Evolutionary conservation across 2,888 invertebrate species (phyloP).

Genomic region (Julus scanicus): DNA sequence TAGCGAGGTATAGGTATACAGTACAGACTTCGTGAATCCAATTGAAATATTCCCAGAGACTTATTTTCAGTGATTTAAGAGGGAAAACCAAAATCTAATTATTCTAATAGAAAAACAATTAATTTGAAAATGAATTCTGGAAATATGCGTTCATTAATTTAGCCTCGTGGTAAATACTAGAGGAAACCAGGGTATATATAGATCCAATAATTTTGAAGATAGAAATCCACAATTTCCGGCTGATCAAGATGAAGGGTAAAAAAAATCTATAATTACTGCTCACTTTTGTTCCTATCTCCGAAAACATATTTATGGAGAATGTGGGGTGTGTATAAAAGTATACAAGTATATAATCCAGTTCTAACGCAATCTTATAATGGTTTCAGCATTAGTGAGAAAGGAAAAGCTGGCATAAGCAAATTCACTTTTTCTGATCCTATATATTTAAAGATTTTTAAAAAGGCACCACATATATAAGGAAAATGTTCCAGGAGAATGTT

Average conservation of each 20-base stretch:
- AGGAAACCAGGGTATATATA: background rate
- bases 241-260: conserved; percentile 45
- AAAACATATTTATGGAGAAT: conserved; percentile 44
- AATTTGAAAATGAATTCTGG: conserved; percentile 40
- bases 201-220: conserved; percentile 32
- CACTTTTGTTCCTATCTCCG: conserved; percentile 37
- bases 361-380: conserved; percentile 43
- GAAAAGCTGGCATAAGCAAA: conserved; percentile 37
- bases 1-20: too few species aligned
- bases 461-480: background rate
- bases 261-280: conserved; percentile 40
- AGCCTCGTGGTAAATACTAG: background rate
- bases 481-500: background rate
- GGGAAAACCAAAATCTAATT: conserved; percentile 19
- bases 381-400: conserved; percentile 38
- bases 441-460: conserved; percentile 41
- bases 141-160: background rate
- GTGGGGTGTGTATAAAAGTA: background rate
- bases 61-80: background rate
- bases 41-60: too few species aligned
- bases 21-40: too few species aligned
- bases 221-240: conserved; percentile 44
- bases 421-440: conserved; percentile 24
- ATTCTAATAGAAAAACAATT: conserved; percentile 25
- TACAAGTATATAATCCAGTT: background rate